Evolutionary conservation across 2,113 vertebrate species (phyloP), one percentile per base, ranked within the genome.

Genomic region (Scalopus aquaticus): DNA sequence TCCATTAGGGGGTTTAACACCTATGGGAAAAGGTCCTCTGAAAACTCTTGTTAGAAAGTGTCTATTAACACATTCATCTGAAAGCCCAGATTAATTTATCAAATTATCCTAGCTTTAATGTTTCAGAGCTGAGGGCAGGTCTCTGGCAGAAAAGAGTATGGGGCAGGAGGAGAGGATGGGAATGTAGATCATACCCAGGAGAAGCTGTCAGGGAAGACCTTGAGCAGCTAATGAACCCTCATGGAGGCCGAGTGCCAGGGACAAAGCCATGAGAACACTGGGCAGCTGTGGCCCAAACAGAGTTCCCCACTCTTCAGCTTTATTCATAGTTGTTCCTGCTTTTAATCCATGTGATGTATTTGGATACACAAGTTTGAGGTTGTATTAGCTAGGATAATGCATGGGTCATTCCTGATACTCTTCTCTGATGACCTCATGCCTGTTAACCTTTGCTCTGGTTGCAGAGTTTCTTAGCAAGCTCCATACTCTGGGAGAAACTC

Each of bases 21-120:
- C 60, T 76, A 20, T 17, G 28, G 62, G 65, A 35, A 49, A 85
- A 77, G 49, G 9, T 49, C 65, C 85, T 54, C 69, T 79, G 56
- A 72, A 91, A 72, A 81, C 17, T 62, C 26, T n/a, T 65, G 37
- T 88, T 79, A 67, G 70, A 60, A 56, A 49, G 28, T 39, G 35
- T 15, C 76, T 5, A n/a, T 58, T 72, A 81, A 60, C 26, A 58
- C 42, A 72, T 76, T 65, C 28, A 20, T 88, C 60, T 91, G 79
- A 91, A 93, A 95, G 77, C 12, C 76, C n/a, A 20, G 7, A 44
- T 81, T 88, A 88, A 87, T 39, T 44, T 73, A 76, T 56, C 72
- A 60, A 76, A 60, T 89, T 35, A 56, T 77, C 65, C 60, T 72
- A 76, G 70, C 69, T 82, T 76, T 84, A 84, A 93, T 22, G 54